Evolutionary conservation across 1,140 invertebrate species (phyloP), one percentile per base, ranked within the genome.

Genomic region (Gryllus bimaculatus): DNA sequence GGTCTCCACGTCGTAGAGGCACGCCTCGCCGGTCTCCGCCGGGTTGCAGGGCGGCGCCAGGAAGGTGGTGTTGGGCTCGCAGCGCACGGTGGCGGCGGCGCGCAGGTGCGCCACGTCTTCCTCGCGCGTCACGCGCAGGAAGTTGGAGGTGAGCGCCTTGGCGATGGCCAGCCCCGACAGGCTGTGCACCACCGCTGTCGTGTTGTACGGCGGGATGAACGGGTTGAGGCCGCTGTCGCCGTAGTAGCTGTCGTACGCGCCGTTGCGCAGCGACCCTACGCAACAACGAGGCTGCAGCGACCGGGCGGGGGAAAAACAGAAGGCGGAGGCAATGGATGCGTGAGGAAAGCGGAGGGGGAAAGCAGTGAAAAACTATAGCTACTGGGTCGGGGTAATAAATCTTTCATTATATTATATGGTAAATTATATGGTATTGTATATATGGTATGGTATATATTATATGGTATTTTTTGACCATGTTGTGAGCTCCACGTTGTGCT

Each of bases 1-100:
- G 47, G 84, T 84, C 5, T 87, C 83, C 79, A 93, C 87, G 81
- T 93, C 87, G 82, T 91, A 93, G 8, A 93, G 86, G 82, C 92
- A 93, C 20, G 91, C 89, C 0, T 81, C 77, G 47, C 77, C 75
- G 73, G 39, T 48, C 47, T 80, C 74, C 8, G 49, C 7, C 8
- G 73, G 73, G 7, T 21, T 15, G 48, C 77, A 78, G 8, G 80
- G 80, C 26, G 48, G 18, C 13, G 75, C 73, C 26, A 47, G 26
- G 66, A 73, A 74, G 8, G 48, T 74, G 78, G 48, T 73, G 49
- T 73, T 74, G 0, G 66, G n/a, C 10, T 18, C 47, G 15, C 78
- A 78, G 54, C 39, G 8, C 8, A 74, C 54, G 7, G 18, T n/a
- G 39, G 78, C 78, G 8, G 39, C 39, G 26, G 21, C 18, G 26